Conservation (phyloP, 2,113 vertebrate genomes). For the Australoheros scitulus region DNA sequence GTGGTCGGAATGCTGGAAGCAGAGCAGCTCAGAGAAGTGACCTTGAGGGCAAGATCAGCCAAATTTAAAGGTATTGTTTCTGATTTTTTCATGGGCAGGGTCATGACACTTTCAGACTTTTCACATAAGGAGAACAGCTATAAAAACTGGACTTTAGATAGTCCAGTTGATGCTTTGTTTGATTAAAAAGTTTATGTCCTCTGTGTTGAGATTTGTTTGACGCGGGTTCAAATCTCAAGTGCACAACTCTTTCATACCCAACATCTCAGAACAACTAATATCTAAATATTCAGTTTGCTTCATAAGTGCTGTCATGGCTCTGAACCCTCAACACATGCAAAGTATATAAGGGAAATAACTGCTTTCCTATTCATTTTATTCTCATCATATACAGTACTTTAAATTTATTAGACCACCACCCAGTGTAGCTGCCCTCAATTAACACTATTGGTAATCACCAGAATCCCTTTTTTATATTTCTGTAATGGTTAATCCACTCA, state of each 20-base stretch:
- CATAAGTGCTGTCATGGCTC: background rate
- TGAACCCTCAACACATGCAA: background rate
- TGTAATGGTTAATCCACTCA: no score
- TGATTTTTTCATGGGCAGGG: background rate
- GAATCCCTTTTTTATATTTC: background rate
- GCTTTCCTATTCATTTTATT: background rate
- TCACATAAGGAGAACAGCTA: background rate
- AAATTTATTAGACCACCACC: background rate
- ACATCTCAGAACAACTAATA: background rate
- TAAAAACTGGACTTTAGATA: background rate
- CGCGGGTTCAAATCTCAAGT: background rate
- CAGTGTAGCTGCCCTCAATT: background rate
- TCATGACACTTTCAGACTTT: background rate
- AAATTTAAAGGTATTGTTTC: background rate
- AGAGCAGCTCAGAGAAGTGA: background rate
- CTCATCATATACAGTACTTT: background rate
- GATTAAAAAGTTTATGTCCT: background rate
- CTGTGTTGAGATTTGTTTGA: background rate
- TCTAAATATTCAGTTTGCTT: background rate
- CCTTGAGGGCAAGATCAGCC: background rate
- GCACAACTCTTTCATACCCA: fast-evolving
- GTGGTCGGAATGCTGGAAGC: no score
- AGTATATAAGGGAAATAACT: background rate
- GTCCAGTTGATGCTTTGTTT: background rate
- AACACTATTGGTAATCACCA: background rate